Evolutionary conservation across 2,113 vertebrate genomes (phyloP).

Genomic region (Plestiodon gilberti): DNA sequence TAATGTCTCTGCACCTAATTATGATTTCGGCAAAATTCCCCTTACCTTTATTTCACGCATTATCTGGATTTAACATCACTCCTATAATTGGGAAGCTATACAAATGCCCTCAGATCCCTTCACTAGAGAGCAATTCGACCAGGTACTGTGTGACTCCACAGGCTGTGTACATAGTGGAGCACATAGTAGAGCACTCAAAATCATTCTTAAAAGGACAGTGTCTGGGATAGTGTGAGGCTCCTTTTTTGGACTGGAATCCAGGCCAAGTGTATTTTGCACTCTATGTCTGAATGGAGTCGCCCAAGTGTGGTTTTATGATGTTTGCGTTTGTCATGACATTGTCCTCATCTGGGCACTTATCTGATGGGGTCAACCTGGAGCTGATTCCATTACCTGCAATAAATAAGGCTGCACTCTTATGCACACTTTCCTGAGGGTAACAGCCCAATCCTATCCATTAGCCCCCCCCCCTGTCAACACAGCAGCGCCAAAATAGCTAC

Average conservation of each 20-base stretch:
- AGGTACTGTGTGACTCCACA: not conserved
- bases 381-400: no score
- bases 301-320: no score
- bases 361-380: no score
- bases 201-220: not conserved
- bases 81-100: constrained; percentile 55
- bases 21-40: constrained; percentile 57
- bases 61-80: constrained; percentile 58
- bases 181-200: no score
- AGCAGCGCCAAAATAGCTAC: no score
- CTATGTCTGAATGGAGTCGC: not conserved
- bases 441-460: no score
- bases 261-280: not conserved
- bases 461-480: no score
- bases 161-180: not conserved
- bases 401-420: no score
- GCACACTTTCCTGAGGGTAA: no score
- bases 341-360: no score
- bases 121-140: not conserved
- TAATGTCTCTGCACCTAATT: constrained; percentile 61
- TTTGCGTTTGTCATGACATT: no score
- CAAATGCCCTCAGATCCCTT: constrained; percentile 16
- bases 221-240: not conserved
- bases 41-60: constrained; percentile 54
- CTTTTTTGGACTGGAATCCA: not conserved